Base-by-base conservation (phyloP, 2,113 vertebrate species). In the Macrotus californicus region DNA sequence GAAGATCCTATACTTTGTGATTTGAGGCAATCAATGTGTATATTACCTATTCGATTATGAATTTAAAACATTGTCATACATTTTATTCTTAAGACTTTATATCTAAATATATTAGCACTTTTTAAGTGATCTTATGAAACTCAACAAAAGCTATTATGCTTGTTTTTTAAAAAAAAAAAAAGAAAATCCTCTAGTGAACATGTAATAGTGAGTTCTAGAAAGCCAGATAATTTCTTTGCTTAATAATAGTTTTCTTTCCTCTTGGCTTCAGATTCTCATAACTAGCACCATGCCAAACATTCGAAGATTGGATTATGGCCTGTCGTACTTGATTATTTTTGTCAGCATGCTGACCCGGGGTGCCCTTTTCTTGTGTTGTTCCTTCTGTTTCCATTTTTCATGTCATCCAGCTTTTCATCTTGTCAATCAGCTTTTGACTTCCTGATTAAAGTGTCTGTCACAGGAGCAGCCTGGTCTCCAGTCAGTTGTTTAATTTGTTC, bases 381-480 rank as follows among this genome's bases (percentile, higher is more conserved):
- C 98, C 98, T 99, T 99, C 98, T 99, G 98, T 98, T 99, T 99
- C 98, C 98, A 99, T 99, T 99, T 99, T 99, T 98, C 98, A 98
- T 98, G 98, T 98, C 98, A 98, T 98, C 98, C 98, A 98, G 98
- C 98, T 98, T 99, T 98, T 99, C 98, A 98, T 99, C 98, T 98
- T 98, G 98, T 99, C 98, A 99, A 98, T 99, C 98, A 98, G 98
- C 98, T 98, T 98, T 98, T 99, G 98, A 99, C 98, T 99, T 98
- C 98, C 98, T 99, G 98, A 99, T 99, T 99, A 99, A 98, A 98
- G 98, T 98, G 98, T 98, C 98, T 98, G 98, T 98, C 98, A 98
- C 98, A 98, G 97, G 96, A 98, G 98, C 98, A 98, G 98, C 97
- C 97, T 97, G 97, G 98, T 98, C 98, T 98, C 97, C 98, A 98